Conservation (phyloP, 2,797 vertebrate species). For the Octomys mimax region DNA sequence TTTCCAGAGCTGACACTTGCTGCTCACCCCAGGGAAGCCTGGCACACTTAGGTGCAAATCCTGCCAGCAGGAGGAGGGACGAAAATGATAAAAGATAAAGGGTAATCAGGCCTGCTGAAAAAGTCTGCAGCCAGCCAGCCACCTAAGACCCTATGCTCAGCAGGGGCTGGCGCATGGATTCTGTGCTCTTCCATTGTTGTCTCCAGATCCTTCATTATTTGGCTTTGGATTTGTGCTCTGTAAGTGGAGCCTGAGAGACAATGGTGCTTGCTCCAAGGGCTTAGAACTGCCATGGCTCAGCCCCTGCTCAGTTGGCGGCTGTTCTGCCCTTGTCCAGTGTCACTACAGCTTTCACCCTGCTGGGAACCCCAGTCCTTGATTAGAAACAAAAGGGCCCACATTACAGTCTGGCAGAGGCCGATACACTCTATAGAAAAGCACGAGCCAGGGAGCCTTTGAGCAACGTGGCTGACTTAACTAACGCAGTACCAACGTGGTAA, state of each 20-base stretch:
- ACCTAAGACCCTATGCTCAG: not conserved
- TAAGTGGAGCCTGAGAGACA: not conserved
- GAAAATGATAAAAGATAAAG: not conserved
- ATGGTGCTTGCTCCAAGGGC: fast-evolving
- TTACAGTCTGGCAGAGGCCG: not conserved
- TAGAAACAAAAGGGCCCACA: not conserved
- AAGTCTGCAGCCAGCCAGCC: not conserved
- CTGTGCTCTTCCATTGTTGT: not conserved
- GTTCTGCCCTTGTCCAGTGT: fast-evolving
- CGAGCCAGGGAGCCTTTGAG: not conserved
- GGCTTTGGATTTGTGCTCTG: not conserved
- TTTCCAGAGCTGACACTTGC: not conserved
- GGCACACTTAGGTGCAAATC: not conserved
- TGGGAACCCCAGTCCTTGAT: not conserved
- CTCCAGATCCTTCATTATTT: not conserved
- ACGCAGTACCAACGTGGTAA: not conserved
- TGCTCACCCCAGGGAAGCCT: not conserved
- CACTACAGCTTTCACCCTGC: not conserved
- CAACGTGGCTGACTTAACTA: not conserved
- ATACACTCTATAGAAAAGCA: not conserved
- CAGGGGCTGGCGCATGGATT: not conserved
- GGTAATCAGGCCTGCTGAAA: not conserved
- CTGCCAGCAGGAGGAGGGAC: not conserved
- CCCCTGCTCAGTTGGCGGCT: not conserved
- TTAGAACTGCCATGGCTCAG: not conserved